phyloP scores from a whole-genome alignment of 2,888 invertebrate species.

The Listrodromus nycthemerus region DNA sequence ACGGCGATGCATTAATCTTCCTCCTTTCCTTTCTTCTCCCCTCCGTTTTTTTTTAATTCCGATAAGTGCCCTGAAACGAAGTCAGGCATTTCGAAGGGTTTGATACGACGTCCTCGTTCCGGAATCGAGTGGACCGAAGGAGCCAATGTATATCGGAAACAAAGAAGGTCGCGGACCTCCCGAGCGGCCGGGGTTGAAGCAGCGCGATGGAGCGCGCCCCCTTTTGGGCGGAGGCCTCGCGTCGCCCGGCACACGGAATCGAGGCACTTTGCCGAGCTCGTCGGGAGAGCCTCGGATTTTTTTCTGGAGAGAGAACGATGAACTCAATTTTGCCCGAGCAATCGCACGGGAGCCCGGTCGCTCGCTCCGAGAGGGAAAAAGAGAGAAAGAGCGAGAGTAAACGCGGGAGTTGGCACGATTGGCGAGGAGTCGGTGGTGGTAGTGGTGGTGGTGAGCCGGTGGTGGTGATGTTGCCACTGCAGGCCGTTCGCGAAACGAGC shows the following conservation, averaged over 20 bases:
- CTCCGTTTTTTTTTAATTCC: neutral
- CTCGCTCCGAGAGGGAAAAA: constrained; percentile 35
- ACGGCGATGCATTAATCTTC: neutral
- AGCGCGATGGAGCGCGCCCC: constrained; percentile 23
- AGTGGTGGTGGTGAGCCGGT: constrained; percentile 2
- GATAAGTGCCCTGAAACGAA: constrained; percentile 17
- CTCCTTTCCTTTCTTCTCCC: neutral
- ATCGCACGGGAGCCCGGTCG: constrained; percentile 14
- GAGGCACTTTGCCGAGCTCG: neutral
- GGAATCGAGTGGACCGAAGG: constrained; percentile 21
- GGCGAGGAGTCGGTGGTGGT: neutral
- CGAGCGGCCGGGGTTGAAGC: constrained; percentile 45
- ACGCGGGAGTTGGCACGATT: constrained; percentile 42
- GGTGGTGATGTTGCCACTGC: constrained; percentile 27
- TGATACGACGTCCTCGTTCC: constrained; percentile 7
- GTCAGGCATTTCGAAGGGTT: constrained; percentile 10
- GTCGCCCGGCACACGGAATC: constrained; percentile 21
- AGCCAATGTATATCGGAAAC: constrained; percentile 40
- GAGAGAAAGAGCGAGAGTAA: constrained; percentile 56
- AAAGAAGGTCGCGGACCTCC: constrained; percentile 46
- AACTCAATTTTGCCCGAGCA: constrained; percentile 45
- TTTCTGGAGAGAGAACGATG: constrained; percentile 51
- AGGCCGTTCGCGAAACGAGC: constrained; percentile 41
- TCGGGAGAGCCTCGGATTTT: neutral
- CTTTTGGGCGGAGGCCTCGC: constrained; percentile 27